These are phyloP conservation scores for Enteromius treurensis DNA, from an alignment of 2,797 vertebrate species.

Conservation along the genomic window DNA sequence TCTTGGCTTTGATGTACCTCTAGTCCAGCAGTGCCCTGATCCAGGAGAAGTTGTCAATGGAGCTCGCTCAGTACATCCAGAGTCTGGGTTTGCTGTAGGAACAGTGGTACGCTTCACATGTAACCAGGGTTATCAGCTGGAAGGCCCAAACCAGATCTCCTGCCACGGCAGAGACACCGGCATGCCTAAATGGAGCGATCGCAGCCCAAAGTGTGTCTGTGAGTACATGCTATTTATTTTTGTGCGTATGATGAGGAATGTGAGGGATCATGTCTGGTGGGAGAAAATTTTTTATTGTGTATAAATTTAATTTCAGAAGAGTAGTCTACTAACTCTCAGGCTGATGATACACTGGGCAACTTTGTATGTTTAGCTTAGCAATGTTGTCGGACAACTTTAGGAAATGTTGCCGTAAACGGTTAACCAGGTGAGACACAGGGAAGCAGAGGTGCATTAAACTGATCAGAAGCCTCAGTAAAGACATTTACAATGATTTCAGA, in stretches of 20 bases:
- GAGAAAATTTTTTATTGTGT: too few species aligned
- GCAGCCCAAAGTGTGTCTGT: conserved; percentile 93
- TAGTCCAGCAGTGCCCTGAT: conserved; percentile 90
- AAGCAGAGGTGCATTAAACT: not conserved
- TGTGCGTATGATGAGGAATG: not conserved
- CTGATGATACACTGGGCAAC: too few species aligned
- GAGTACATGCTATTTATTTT: conserved; percentile 69
- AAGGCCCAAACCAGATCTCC: conserved; percentile 87
- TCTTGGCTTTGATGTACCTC: conserved; percentile 38
- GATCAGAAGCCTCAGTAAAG: not conserved
- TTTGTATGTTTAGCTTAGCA: too few species aligned
- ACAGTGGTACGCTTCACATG: conserved; percentile 91
- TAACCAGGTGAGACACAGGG: too few species aligned
- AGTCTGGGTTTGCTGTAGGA: conserved; percentile 86
- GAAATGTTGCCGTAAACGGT: too few species aligned
- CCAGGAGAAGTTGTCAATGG: conserved; percentile 91
- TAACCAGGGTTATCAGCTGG: conserved; percentile 89
- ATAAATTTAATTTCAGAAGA: too few species aligned
- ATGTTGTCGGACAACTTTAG: too few species aligned
- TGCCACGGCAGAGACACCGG: conserved; percentile 90
- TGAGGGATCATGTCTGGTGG: not conserved
- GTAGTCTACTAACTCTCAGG: too few species aligned
- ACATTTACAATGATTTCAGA: not conserved
- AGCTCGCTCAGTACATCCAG: conserved; percentile 84
- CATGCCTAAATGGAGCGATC: conserved; percentile 93